These are phyloP conservation scores for Scolanthus callimorphus DNA, from an alignment of 92 coral and sea anemone genomes.

Conservation along the genomic window DNA sequence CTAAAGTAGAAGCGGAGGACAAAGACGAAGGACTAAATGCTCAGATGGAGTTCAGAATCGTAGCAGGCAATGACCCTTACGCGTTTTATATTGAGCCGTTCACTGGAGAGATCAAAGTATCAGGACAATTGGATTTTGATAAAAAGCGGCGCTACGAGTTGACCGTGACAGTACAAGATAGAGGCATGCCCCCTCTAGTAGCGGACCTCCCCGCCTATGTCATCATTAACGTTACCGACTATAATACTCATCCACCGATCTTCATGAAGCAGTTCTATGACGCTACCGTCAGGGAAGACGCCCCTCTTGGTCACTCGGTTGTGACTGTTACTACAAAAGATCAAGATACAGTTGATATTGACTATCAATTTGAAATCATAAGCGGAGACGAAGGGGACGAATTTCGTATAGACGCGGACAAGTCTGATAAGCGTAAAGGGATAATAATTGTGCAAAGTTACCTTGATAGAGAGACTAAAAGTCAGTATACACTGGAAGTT, in stretches of 20 bases:
- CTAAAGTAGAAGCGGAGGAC: slow-evolving; percentile 57
- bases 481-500: slow-evolving; percentile 47
- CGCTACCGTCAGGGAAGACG: slow-evolving; percentile 54
- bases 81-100: slow-evolving; percentile 70
- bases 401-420: slow-evolving; percentile 52
- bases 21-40: slow-evolving; percentile 51
- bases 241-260: slow-evolving; percentile 81
- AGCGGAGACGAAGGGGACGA: slow-evolving; percentile 60
- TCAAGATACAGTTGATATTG: slow-evolving; percentile 40
- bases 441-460: slow-evolving; percentile 32
- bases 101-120: slow-evolving; percentile 57
- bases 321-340: slow-evolving; percentile 60
- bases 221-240: slow-evolving; percentile 56
- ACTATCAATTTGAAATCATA: slow-evolving; percentile 42
- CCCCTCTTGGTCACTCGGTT: slow-evolving; percentile 51
- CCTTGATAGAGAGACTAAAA: slow-evolving; percentile 59
- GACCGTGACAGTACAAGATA: slow-evolving; percentile 71
- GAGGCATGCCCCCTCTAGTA: slow-evolving; percentile 60
- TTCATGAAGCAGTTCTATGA: slow-evolving; percentile 52
- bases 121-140: slow-evolving; percentile 75
- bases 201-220: slow-evolving; percentile 44
- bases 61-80: slow-evolving; percentile 80
- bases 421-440: slow-evolving; percentile 33
- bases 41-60: slow-evolving; percentile 53
- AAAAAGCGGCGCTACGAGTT: slow-evolving; percentile 49